Evolutionary conservation across 2,113 vertebrate species (phyloP).

Genomic region (Caranx melampygus): DNA sequence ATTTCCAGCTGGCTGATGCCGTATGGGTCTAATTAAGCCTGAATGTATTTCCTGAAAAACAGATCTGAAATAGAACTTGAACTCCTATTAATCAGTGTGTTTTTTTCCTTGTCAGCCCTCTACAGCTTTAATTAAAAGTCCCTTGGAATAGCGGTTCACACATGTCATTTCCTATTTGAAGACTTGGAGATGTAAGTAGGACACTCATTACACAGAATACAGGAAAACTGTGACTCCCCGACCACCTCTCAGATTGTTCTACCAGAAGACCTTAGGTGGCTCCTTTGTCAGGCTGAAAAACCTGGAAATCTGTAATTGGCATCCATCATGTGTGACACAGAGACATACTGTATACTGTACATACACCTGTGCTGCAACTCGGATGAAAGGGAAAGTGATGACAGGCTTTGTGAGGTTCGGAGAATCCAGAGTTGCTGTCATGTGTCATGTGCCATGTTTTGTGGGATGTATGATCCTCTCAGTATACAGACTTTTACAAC

Average conservation of each 20-base stretch:
- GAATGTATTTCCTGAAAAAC: conserved; percentile 82
- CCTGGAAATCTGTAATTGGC: conserved; percentile 68
- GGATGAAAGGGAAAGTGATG: conserved; percentile 48
- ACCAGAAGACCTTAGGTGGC: conserved; percentile 58
- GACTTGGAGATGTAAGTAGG: conserved; percentile 75
- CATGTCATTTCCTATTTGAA: conserved; percentile 83
- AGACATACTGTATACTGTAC: conserved; percentile 4
- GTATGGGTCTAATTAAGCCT: conserved; percentile 84
- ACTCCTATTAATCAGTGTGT: conserved; percentile 82
- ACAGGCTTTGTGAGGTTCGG: conserved; percentile 39
- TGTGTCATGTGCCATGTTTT: conserved; percentile 17
- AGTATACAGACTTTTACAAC: conserved; percentile 10
- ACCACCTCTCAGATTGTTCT: conserved; percentile 60
- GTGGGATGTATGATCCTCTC: conserved; percentile 23
- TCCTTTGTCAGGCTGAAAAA: conserved; percentile 50
- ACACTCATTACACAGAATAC: conserved; percentile 79
- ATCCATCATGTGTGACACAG: conserved; percentile 44
- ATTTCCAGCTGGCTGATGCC: conserved; percentile 83
- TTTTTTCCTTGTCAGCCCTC: conserved; percentile 77
- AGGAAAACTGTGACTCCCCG: conserved; percentile 57
- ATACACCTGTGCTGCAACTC: conserved; percentile 30
- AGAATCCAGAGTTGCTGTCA: conserved; percentile 48
- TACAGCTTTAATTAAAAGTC: conserved; percentile 85
- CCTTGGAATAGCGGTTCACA: conserved; percentile 79
- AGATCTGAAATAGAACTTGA: conserved; percentile 82